These are phyloP conservation scores for Siphamia tubifer DNA, from an alignment of 2,113 vertebrate species.

Conservation along the genomic window DNA sequence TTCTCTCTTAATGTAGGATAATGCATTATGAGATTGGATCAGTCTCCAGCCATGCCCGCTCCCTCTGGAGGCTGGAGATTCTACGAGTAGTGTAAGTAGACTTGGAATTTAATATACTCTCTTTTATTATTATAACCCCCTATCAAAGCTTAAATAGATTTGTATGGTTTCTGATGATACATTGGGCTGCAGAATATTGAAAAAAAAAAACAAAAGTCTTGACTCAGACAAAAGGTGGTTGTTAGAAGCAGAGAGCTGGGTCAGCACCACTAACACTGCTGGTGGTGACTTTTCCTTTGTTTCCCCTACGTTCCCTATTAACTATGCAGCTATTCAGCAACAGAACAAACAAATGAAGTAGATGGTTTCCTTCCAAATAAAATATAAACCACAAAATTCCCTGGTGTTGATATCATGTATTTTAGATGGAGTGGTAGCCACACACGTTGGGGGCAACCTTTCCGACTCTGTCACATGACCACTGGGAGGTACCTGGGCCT, in stretches of 20 bases:
- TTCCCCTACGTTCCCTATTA: too few species aligned
- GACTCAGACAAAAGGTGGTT: too few species aligned
- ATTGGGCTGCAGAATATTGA: too few species aligned
- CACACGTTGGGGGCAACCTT: constrained; percentile 90
- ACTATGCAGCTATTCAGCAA: too few species aligned
- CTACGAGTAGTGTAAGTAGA: constrained; percentile 92
- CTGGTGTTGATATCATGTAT: constrained; percentile 44
- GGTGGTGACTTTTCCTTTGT: too few species aligned
- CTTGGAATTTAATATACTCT: not conserved
- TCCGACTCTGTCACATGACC: constrained; percentile 90
- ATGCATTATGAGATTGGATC: constrained; percentile 91
- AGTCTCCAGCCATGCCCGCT: constrained; percentile 88
- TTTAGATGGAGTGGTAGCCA: constrained; percentile 94
- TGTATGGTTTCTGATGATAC: too few species aligned
- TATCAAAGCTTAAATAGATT: too few species aligned
- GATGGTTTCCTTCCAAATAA: not conserved
- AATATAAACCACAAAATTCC: not conserved
- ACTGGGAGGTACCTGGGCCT: constrained; percentile 92
- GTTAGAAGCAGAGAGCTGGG: too few species aligned
- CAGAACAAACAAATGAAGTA: not conserved
- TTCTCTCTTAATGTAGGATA: constrained; percentile 76
- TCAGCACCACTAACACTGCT: too few species aligned
- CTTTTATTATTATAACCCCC: not conserved
- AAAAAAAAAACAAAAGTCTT: too few species aligned
- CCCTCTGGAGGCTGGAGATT: constrained; percentile 94